Base-by-base conservation (phyloP, 2,888 invertebrate genomes). In the Augiades crinisus region DNA sequence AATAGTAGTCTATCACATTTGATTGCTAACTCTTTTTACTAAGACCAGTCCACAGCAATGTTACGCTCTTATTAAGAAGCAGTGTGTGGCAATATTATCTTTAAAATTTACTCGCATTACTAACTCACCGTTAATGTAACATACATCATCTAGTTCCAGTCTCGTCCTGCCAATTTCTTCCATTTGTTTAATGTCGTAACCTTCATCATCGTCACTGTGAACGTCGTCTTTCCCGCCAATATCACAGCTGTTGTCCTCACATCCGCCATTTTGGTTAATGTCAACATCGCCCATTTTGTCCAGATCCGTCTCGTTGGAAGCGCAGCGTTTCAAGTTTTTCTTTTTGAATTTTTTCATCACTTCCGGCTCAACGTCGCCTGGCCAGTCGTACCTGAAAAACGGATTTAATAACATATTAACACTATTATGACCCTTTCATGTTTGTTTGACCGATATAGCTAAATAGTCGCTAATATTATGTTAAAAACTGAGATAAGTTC, bases 61-160 rank as follows among this genome's bases (percentile, higher is more conserved):
- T n/a, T n/a, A n/a, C n/a, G n/a, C n/a, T n/a, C n/a, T n/a, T n/a
- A n/a, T n/a, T n/a, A n/a, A n/a, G n/a, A n/a, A n/a, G n/a, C n/a
- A n/a, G n/a, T n/a, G n/a, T n/a, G n/a, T n/a, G n/a, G n/a, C n/a
- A n/a, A n/a, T n/a, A n/a, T n/a, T n/a, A n/a, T n/a, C n/a, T n/a
- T n/a, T n/a, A n/a, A n/a, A n/a, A n/a, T n/a, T n/a, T n/a, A n/a
- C 12, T 2, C 4, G 13, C n/a, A 14, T 40, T 17, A n/a, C n/a
- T 2, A 22, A 68, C 83, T 80, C 78, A 98, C 98, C 98, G 84
- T 97, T 98, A 34, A 99, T 99, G 78, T 99, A 99, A 69, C 96
- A 95, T 19, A 98, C 97, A 54, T 94, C 94, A 68, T 99, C 94
- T 0, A 92, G 71, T 21, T 92, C 87, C 60, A 97, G 85, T n/a